A percentile compares a stretch with the other conserved stretches of the same genome.
Conservation (phyloP, 1,140 invertebrate genomes). For the Brachionus koreanus region DNA sequence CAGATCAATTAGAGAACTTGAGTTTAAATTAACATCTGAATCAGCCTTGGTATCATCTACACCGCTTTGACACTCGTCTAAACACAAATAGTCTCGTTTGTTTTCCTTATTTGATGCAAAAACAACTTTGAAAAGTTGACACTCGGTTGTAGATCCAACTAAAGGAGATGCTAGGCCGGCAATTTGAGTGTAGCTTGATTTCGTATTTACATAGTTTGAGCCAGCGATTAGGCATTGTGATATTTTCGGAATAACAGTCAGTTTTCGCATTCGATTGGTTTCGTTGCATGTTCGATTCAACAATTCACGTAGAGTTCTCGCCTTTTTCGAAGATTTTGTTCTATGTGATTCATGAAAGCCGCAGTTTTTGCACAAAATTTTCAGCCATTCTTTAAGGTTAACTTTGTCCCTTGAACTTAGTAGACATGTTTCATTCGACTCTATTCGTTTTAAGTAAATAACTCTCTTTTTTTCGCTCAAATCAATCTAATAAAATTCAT, state of each 20-base stretch:
- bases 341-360: neutral
- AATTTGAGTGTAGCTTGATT: neutral
- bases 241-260: neutral
- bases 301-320: neutral
- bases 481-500: neutral
- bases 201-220: neutral
- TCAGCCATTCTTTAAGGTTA: constrained; percentile 11
- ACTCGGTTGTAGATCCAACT: neutral
- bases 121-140: neutral
- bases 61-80: constrained; percentile 4
- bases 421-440: constrained; percentile 22
- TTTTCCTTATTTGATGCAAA: neutral
- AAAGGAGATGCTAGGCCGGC: neutral
- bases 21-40: neutral
- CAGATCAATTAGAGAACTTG: neutral
- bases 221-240: neutral
- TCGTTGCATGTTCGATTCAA: neutral
- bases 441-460: neutral
- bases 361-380: constrained; percentile 2
- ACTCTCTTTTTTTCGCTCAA: neutral
- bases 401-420: neutral
- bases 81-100: neutral
- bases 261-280: neutral
- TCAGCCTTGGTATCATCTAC: neutral
- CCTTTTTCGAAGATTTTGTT: neutral